Conservation (phyloP, 2,797 vertebrate species). For the Brotula barbata region DNA sequence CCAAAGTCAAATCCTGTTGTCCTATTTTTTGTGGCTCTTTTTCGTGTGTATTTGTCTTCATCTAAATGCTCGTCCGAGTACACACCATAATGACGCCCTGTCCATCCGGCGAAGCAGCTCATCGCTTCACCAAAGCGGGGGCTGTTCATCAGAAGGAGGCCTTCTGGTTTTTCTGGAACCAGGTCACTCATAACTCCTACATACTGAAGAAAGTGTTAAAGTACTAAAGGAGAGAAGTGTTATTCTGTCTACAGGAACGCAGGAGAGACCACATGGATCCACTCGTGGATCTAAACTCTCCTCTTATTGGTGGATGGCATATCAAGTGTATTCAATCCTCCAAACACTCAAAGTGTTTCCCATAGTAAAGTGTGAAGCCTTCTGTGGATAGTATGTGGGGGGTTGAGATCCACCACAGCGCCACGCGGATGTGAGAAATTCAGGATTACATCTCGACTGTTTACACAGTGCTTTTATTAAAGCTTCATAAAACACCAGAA, state of each 20-base stretch:
- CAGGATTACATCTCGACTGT: constrained; percentile 13
- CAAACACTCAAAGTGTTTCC: constrained; percentile 10
- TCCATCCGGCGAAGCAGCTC: constrained; percentile 61
- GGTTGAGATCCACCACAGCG: not conserved
- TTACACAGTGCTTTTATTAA: constrained; percentile 49
- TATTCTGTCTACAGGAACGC: constrained; percentile 9
- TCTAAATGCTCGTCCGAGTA: constrained; percentile 41
- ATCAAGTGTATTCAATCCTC: constrained; percentile 8
- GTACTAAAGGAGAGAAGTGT: not conserved
- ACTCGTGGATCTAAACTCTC: constrained; percentile 11
- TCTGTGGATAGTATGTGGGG: no score
- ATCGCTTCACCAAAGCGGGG: constrained; percentile 67
- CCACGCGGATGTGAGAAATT: constrained; percentile 28
- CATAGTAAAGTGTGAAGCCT: not conserved
- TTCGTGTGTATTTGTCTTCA: not conserved
- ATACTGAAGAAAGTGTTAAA: constrained; percentile 15
- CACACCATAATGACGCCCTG: constrained; percentile 31
- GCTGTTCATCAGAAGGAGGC: constrained; percentile 43
- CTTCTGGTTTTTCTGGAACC: constrained; percentile 51
- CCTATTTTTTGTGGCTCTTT: constrained; percentile 5
- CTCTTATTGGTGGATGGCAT: constrained; percentile 9
- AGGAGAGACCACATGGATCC: constrained; percentile 13
- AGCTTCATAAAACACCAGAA: not conserved
- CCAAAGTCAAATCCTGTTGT: not conserved
- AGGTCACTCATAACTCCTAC: constrained; percentile 54